Conservation (phyloP, 2,888 invertebrate genomes). For the Athalia cordata region DNA sequence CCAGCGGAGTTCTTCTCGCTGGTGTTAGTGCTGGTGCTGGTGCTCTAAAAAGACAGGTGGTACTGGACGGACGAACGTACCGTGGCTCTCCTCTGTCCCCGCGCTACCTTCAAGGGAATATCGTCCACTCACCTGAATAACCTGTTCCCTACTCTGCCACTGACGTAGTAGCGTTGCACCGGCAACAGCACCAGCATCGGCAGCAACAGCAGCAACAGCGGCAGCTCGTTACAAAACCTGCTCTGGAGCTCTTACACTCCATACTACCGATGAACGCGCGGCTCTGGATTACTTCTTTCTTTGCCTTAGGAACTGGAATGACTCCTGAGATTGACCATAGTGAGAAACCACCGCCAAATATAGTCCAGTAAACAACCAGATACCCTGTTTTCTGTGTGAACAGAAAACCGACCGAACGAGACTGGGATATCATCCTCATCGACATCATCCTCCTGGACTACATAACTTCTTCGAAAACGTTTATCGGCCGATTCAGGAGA, state of each 20-base stretch:
- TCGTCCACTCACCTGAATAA: slow-evolving; percentile 46
- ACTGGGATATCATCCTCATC: background rate
- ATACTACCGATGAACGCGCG: too few species aligned
- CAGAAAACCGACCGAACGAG: background rate
- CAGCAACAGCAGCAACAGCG: background rate
- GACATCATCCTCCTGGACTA: slow-evolving; percentile 21
- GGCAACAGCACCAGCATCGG: background rate
- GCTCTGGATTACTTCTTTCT: background rate
- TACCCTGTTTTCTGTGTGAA: background rate
- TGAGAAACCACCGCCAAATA: background rate
- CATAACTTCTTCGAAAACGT: slow-evolving; percentile 21
- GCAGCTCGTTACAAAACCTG: slow-evolving; percentile 45
- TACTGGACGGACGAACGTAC: slow-evolving; percentile 1
- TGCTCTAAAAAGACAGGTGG: slow-evolving; percentile 47
- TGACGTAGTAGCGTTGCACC: too few species aligned
- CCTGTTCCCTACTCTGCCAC: slow-evolving; percentile 33
- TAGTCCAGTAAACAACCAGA: background rate
- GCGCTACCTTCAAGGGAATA: slow-evolving; percentile 8
- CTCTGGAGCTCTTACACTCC: background rate
- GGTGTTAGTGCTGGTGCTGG: background rate
- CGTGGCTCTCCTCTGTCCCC: background rate
- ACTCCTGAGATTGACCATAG: background rate
- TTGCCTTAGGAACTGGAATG: background rate
- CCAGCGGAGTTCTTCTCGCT: background rate
- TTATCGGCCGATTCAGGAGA: background rate